Evolutionary conservation across 2,888 invertebrate genomes (phyloP).

Genomic region (Diploptera punctata): DNA sequence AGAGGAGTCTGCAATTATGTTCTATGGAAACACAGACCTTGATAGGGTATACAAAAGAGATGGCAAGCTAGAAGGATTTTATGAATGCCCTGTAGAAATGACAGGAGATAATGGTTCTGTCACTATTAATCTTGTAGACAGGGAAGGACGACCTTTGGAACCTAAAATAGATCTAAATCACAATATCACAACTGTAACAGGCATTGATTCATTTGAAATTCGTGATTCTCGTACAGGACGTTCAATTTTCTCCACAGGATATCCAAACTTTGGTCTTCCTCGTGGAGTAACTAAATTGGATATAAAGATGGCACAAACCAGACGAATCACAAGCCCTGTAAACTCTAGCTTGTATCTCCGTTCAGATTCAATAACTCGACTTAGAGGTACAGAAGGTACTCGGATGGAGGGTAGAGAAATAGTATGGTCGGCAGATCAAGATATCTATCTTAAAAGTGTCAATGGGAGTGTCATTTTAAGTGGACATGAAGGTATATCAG

Average conservation of each 20-base stretch:
- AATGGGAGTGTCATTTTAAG: constrained; percentile 77
- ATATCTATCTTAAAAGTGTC: constrained; percentile 75
- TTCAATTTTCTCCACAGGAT: constrained; percentile 76
- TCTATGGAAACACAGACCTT: constrained; percentile 78
- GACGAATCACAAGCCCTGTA: constrained; percentile 75
- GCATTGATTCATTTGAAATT: constrained; percentile 72
- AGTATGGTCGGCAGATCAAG: constrained; percentile 78
- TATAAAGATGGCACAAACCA: constrained; percentile 71
- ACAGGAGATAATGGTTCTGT: constrained; percentile 55
- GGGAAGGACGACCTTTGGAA: constrained; percentile 43
- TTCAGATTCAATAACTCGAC: constrained; percentile 70
- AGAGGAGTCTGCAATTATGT: constrained; percentile 75
- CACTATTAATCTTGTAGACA: constrained; percentile 51
- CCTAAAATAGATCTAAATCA: constrained; percentile 62
- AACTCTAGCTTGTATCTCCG: constrained; percentile 69
- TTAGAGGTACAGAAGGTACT: constrained; percentile 83
- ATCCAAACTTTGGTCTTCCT: constrained; percentile 74
- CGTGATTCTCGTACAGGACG: constrained; percentile 68
- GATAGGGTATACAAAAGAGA: constrained; percentile 77
- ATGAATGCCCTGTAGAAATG: constrained; percentile 61
- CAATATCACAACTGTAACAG: constrained; percentile 72
- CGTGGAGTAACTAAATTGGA: constrained; percentile 69
- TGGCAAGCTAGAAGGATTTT: constrained; percentile 68
- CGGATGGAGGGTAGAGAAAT: constrained; percentile 74
- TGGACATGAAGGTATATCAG: constrained; percentile 71